Evolutionary conservation across 2,888 invertebrate species (phyloP), one percentile per base, ranked within the genome.

Genomic region (Agonopterix subpropinquella): DNA sequence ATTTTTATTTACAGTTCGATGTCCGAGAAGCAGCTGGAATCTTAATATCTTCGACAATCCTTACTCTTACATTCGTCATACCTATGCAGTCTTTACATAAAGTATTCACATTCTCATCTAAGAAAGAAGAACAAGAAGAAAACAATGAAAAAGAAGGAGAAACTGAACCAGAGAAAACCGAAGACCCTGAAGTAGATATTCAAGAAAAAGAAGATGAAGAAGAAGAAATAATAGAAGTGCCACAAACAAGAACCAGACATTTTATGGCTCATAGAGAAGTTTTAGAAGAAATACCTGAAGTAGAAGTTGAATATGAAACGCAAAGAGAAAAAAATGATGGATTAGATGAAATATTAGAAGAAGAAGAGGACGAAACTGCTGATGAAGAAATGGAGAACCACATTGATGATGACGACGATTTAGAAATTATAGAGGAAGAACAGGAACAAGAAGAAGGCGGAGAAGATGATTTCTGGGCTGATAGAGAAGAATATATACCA

Each of bases 1-100:
- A 3, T 47, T 59, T 44, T 51, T 56, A 61, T 57, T 79, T 76
- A 41, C 78, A 92, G 92, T 62, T 92, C 8, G 90, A 91, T 60
- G 57, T 87, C 0, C 74, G 86, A 59, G 93, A 93, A 78, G 77
- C 91, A 50, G 64, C 72, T 9, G 63, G 74, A 18, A 90, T 93
- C 50, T 52, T 92, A 41, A 44, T 86, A 11, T 73, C 88, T 44
- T 91, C 92, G 1, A 68, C 82, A 10, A 53, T 91, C 43, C 58
- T 93, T 51, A 92, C 93, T 0, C 64, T 93, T 47, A 81, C 92
- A 39, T 90, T 93, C 51, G 91, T 93, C 61, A 88, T 91, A 58
- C 93, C 93, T 2, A 90, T 92, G 80, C 92, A 92, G 60, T 77
- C 80, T 3, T 49, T 87, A 7, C 79, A 80, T 36, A 85, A 82